These are phyloP conservation scores for Paedocypris sp. DNA, from an alignment of 2,113 vertebrate genomes.

Conservation along the genomic window DNA sequence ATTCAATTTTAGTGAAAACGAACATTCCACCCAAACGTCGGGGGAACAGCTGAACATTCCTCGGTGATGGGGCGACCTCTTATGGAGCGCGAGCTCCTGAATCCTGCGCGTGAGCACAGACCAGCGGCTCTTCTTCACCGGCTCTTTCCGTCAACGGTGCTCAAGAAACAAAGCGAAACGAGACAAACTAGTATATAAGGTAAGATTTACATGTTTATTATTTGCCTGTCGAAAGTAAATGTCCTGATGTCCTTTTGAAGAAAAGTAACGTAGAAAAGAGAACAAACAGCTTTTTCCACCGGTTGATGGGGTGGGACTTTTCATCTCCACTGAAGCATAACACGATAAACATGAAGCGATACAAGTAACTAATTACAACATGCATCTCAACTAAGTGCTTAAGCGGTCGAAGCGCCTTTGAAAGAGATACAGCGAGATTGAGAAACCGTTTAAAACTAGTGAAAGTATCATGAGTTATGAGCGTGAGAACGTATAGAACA, in stretches of 20 bases:
- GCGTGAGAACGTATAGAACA: too few species aligned
- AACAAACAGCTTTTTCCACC: background rate
- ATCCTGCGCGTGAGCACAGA: background rate
- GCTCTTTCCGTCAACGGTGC: too few species aligned
- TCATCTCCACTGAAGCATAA: background rate
- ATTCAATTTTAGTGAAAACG: too few species aligned
- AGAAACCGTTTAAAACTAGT: too few species aligned
- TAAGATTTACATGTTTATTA: background rate
- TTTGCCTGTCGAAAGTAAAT: background rate
- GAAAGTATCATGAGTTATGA: too few species aligned
- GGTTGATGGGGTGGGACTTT: conserved; percentile 17
- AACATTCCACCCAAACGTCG: too few species aligned
- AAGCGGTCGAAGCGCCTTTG: too few species aligned
- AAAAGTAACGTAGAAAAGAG: background rate
- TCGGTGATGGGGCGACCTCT: conserved; percentile 21
- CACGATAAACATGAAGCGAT: background rate
- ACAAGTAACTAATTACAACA: too few species aligned
- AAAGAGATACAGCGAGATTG: too few species aligned
- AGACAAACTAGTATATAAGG: background rate
- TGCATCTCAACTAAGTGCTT: too few species aligned
- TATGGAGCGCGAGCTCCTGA: conserved; percentile 1
- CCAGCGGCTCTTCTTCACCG: background rate
- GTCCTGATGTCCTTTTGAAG: background rate
- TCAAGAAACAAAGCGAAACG: background rate
- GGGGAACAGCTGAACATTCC: conserved; percentile 9